Evolutionary conservation across 1,140 invertebrate species (phyloP).

Genomic region (Choristoneura fumiferana): DNA sequence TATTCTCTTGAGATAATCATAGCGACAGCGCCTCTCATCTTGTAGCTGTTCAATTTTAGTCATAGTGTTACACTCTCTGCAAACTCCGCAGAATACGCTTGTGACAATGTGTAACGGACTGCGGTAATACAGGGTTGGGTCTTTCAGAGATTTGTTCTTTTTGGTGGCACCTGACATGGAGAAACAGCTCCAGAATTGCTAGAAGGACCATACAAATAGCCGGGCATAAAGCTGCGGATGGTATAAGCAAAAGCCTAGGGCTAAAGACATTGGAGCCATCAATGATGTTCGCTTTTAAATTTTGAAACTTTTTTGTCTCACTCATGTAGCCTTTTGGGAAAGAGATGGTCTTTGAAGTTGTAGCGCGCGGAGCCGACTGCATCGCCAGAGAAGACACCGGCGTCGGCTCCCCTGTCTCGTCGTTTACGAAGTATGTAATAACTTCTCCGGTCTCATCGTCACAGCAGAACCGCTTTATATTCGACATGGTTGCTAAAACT

Average conservation of each 20-base stretch:
- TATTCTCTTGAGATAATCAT: conserved; percentile 54
- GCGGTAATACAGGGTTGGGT: conserved; percentile 53
- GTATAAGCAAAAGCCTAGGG: conserved; percentile 53
- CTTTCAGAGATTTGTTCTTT: conserved; percentile 56
- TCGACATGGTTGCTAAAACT: conserved; percentile 32
- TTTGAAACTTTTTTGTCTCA: conserved; percentile 53
- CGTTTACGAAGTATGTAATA: conserved; percentile 49
- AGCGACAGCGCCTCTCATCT: conserved; percentile 50
- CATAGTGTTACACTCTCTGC: conserved; percentile 52
- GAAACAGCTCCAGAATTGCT: conserved; percentile 51
- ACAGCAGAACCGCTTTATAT: conserved; percentile 37
- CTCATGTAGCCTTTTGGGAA: conserved; percentile 47
- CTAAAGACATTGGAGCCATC: conserved; percentile 53
- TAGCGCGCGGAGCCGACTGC: not conserved
- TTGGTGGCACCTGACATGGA: conserved; percentile 59
- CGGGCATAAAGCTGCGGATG: conserved; percentile 50
- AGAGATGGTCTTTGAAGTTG: conserved; percentile 29
- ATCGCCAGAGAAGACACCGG: not conserved
- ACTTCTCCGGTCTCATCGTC: conserved; percentile 63
- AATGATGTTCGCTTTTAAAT: conserved; percentile 54
- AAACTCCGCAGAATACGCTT: conserved; percentile 60
- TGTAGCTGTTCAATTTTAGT: conserved; percentile 57
- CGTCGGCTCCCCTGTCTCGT: conserved; percentile 58
- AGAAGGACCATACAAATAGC: conserved; percentile 46
- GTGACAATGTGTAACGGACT: conserved; percentile 64